Evolutionary conservation across 2,113 vertebrate species (phyloP), one percentile per base, ranked within the genome.

Genomic region (Epinephelus moara): DNA sequence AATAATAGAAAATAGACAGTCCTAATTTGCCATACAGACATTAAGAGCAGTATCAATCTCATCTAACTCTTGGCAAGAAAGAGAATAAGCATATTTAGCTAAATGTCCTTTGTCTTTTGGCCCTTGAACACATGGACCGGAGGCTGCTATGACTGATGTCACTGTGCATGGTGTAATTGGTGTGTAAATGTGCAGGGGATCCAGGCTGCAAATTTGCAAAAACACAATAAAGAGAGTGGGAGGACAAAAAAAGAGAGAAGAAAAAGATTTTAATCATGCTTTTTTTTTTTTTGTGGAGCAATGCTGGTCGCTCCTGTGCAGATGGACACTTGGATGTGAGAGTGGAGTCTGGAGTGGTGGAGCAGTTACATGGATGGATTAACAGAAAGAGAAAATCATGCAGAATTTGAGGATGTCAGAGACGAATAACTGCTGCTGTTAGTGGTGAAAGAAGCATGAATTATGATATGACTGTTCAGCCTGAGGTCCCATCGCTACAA

Each of bases 361-460:
- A 14, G 7, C 61, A 60, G 82, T 84, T 85, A 84, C 82, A 87
- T 77, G 75, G 82, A 73, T 68, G 82, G 45, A 69, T 84, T 89
- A 73, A 75, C 75, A 66, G 53, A 53, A n/a, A 62, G 67, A 67
- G 75, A 80, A 69, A 75, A 81, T 76, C 61, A 70, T 45, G 23
- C 47, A 33, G 49, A 63, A 75, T 83, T 60, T 50, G 27, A 79
- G 50, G 47, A 52, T 56, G 56, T 73, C 67, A 45, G 25, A 78
- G 37, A 71, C 4, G 25, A 69, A 8, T 75, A 56, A 84, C 61
- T 79, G 78, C 49, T 11, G 27, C 45, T 70, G 76, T 62, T 55
- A 4, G 60, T 27, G 12, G 27, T 69, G 49, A 70, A 75, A 75
- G 73, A 73, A 37, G 60, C 69, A 73, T 70, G 55, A 87, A 80